Base-by-base conservation (phyloP, 2,888 invertebrate genomes). In the Melanchra persicariae region DNA sequence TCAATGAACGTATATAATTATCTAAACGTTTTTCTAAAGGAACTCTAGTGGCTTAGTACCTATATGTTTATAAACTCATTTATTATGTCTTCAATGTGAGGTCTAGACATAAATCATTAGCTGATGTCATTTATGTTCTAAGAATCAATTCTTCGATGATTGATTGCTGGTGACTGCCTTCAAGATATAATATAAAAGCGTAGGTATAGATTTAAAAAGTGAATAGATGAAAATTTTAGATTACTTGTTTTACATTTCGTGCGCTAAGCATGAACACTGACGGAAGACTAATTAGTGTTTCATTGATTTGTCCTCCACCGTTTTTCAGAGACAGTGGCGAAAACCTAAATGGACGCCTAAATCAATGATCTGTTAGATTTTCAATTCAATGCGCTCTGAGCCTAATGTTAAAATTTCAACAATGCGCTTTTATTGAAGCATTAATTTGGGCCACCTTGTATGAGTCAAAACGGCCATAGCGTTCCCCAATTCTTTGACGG, bases 41-140 rank as follows among this genome's bases (percentile, higher is more conserved):
- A 57, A 37, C 8, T 55, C 34, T 57, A 57, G 34, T 55, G 12
- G 55, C 26, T 54, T 10, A 10, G 12, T 15, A 43, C 17, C 17
- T 24, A 17, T 12, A 34, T 54, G 4, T 30, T 2, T 40, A 30
- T 1, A 64, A 64, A 4, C 15, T 19, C 37, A 45, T 45, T 45
- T n/a, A 52, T 45, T 12, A 73, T 34, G 22, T 57, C 63, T 64
- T 57, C 34, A 57, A 24, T 12, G 40, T 24, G 9, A 26, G 34
- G 52, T 75, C 47, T 54, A 40, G 40, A 54, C 45, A 45, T 54
- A 24, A 54, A 75, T 75, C 71, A 66, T 67, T 67, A 24, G 24
- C 30, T 34, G 12, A 47, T 43, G 37, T 45, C 66, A 74, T 15
- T 71, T 66, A 24, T 54, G 12, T 30, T 43, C n/a, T 63, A 26